Conservation (phyloP, 2,888 invertebrate species). For the Monochamus alternatus region DNA sequence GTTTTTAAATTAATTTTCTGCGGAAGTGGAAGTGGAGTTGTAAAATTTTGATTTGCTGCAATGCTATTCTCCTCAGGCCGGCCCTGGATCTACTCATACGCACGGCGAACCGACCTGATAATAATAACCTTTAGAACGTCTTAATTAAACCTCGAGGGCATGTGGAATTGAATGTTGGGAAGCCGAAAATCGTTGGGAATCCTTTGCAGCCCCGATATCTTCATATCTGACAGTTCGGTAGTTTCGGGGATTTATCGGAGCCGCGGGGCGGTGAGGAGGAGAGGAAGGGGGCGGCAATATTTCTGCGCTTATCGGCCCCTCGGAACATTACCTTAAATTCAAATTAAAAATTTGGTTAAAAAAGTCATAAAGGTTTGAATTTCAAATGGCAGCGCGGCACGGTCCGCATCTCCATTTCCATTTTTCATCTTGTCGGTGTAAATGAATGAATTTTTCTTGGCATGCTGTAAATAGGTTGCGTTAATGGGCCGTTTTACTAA, state of each 20-base stretch:
- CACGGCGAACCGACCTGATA: constrained; percentile 19
- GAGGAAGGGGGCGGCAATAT: constrained; percentile 2
- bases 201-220: constrained; percentile 27
- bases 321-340: constrained; percentile 41
- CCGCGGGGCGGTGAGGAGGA: background rate
- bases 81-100: background rate
- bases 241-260: constrained; percentile 17
- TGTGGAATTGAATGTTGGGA: constrained; percentile 30
- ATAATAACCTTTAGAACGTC: constrained; percentile 36
- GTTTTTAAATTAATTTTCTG: too few relatives aligned
- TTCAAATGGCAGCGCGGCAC: constrained; percentile 1
- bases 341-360: constrained; percentile 48
- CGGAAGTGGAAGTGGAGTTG: too few relatives aligned
- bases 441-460: background rate
- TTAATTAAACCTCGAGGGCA: constrained; percentile 32
- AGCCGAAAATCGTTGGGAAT: constrained; percentile 17
- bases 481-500: too few relatives aligned
- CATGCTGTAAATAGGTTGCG: background rate
- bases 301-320: constrained; percentile 12
- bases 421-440: constrained; percentile 2
- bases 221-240: constrained; percentile 27
- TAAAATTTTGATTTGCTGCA: too few relatives aligned
- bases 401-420: constrained; percentile 9
- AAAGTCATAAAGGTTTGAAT: constrained; percentile 17
- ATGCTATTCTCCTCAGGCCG: too few relatives aligned